Conservation (phyloP, 2,113 vertebrate genomes). For the Macaca fascicularis region T2T-MFA8v1.1 NC_088387.1:65974001-65974500, state of each 20-base stretch:
- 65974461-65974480: background rate
- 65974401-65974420: background rate
- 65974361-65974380: background rate
- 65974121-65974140: background rate
- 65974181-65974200: background rate
- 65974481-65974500: background rate
- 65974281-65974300: background rate
- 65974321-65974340: background rate
- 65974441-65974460: background rate
- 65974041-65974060: background rate
- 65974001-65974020: background rate
- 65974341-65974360: background rate
- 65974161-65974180: background rate
- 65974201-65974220: background rate
- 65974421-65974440: constrained; percentile 14
- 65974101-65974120: background rate
- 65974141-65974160: background rate
- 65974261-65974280: background rate
- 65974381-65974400: background rate
- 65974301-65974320: background rate
- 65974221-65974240: background rate
- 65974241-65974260: background rate
- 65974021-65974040: background rate
- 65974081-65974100: background rate
- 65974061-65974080: background rate